These are phyloP conservation scores for Zonitis immaculata DNA, from an alignment of 2,888 invertebrate genomes.

Conservation along the genomic window DNA sequence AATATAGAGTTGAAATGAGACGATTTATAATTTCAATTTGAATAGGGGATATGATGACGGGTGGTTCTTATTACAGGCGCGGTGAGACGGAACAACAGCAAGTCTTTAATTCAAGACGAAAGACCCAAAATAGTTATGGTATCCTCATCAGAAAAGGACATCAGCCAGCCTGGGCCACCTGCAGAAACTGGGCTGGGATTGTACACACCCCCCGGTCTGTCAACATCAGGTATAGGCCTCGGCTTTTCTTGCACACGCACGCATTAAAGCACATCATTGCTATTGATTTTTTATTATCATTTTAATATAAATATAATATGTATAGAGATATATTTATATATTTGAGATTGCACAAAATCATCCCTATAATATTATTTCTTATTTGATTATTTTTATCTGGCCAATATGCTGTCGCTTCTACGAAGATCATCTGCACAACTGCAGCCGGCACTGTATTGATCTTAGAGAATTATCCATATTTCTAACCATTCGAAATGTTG, in stretches of 20 bases:
- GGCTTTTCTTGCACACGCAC: slow-evolving; percentile 20
- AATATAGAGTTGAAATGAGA: not conserved
- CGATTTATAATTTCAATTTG: slow-evolving; percentile 17
- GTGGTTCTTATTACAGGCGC: slow-evolving; percentile 46
- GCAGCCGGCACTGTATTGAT: slow-evolving; percentile 23
- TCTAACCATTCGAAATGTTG: slow-evolving; percentile 37
- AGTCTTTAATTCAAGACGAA: slow-evolving; percentile 43
- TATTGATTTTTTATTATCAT: not conserved
- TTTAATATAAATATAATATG: no score
- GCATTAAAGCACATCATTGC: slow-evolving; percentile 11
- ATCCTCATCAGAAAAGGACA: slow-evolving; percentile 45
- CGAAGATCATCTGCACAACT: slow-evolving; percentile 23
- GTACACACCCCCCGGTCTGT: slow-evolving; percentile 50
- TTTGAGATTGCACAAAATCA: no score
- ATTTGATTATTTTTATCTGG: not conserved
- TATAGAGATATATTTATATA: no score
- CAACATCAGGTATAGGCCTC: slow-evolving; percentile 43
- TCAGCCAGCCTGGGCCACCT: slow-evolving; percentile 36
- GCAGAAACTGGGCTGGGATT: slow-evolving; percentile 48
- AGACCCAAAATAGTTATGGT: slow-evolving; percentile 46
- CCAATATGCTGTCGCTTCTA: slow-evolving; percentile 12
- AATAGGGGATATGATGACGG: slow-evolving; percentile 33
- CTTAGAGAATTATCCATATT: slow-evolving; percentile 33
- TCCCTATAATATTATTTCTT: not conserved
- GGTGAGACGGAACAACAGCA: slow-evolving; percentile 45